Base-by-base conservation (phyloP, 1,140 invertebrate species). In the Eupeodes corollae region DNA sequence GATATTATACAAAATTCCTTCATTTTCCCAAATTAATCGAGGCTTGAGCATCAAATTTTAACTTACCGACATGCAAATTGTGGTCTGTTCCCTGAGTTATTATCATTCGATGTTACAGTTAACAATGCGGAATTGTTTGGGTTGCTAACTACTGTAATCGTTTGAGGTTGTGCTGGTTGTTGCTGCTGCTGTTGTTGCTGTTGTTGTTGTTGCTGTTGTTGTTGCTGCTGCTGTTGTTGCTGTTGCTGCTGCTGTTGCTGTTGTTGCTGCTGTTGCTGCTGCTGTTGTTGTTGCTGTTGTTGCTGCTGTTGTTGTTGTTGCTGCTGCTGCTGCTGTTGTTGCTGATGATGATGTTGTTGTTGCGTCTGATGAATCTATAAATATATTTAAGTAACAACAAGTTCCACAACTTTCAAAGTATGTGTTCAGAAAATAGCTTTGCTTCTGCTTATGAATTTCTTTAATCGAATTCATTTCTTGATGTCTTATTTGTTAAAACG, bases 1-100 rank as follows among this genome's bases (percentile, higher is more conserved):
- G 52, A 53, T 31, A 50, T 14, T 3, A 37, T 5, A 41, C 12
- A 14, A 11, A 41, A 6, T 41, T 41, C n/a, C n/a, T n/a, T n/a
- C n/a, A n/a, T n/a, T n/a, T n/a, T n/a, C n/a, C n/a, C n/a, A n/a
- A n/a, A n/a, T n/a, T n/a, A n/a, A n/a, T n/a, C n/a, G n/a, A n/a
- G n/a, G n/a, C n/a, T n/a, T n/a, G n/a, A n/a, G n/a, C n/a, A n/a
- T n/a, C n/a, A n/a, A n/a, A n/a, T n/a, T n/a, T n/a, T n/a, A 31
- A 52, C 55, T 50, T 53, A 71, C 70, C 70, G 66, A 63, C 70
- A 72, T 15, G 63, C 67, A 57, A 68, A 71, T 47, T 67, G 69
- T 19, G 62, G 62, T 42, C 59, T 52, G 13, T 55, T 47, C 44
- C 56, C 51, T 3, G 57, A 56, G 49, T 56, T 61, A 42, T 55